A percentile compares a stretch with the other conserved stretches of the same genome.
phyloP scores from a whole-genome alignment of 2,888 invertebrate genomes.

The Polyommatus icarus region DNA sequence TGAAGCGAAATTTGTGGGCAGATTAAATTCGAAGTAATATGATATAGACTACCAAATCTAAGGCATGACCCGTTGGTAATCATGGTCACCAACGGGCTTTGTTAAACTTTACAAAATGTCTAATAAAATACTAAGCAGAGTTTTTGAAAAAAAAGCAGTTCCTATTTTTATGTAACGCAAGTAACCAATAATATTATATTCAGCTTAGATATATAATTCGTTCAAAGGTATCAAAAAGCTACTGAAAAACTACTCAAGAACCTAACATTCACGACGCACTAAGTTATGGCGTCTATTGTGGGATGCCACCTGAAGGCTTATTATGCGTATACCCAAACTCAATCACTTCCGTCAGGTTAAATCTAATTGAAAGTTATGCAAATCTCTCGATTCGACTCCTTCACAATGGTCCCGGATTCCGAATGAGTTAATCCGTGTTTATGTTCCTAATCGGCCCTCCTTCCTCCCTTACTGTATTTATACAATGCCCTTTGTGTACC shows the following conservation, averaged over 20 bases:
- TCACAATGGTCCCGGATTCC: slow-evolving; percentile 78
- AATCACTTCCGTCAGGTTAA: slow-evolving; percentile 75
- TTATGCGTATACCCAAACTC: slow-evolving; percentile 57
- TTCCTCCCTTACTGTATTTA: slow-evolving; percentile 72
- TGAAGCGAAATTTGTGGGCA: background rate
- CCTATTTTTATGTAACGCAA: too few relatives aligned
- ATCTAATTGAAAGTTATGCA: slow-evolving; percentile 80
- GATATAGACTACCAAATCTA: background rate
- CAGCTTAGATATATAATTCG: too few relatives aligned
- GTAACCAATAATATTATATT: too few relatives aligned
- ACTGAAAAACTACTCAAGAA: background rate
- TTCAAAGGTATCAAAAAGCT: background rate
- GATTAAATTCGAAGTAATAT: too few relatives aligned
- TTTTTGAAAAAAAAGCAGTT: too few relatives aligned
- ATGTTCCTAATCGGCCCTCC: slow-evolving; percentile 78
- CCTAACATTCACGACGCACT: background rate
- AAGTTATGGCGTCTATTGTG: background rate
- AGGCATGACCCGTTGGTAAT: too few relatives aligned
- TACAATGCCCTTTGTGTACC: slow-evolving; percentile 70
- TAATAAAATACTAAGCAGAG: too few relatives aligned
- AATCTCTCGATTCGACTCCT: slow-evolving; percentile 78
- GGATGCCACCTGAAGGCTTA: slow-evolving; percentile 31
- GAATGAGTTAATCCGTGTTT: slow-evolving; percentile 80
- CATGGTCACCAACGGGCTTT: too few relatives aligned
- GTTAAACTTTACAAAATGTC: too few relatives aligned